Percentiles rank a stretch among this genome's conserved stretches.
These are phyloP conservation scores for Drosophila nigrodunni DNA, from an alignment of 1,140 invertebrate genomes.

Conservation along the genomic window DNA sequence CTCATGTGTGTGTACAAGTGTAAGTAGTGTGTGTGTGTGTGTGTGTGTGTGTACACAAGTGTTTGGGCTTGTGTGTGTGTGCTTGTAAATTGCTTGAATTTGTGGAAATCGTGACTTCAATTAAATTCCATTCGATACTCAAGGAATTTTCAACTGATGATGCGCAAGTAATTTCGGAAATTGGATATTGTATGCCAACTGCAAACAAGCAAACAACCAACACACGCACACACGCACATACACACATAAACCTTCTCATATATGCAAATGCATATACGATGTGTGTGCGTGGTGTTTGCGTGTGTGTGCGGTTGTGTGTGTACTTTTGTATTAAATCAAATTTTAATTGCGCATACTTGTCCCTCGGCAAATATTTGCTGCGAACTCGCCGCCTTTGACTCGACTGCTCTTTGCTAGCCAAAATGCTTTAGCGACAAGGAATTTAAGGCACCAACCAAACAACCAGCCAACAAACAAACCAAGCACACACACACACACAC, in stretches of 20 bases:
- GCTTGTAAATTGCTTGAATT: constrained; percentile 75
- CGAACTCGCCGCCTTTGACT: constrained; percentile 77
- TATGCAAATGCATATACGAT: constrained; percentile 10
- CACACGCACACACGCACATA: constrained; percentile 47
- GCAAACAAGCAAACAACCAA: constrained; percentile 61
- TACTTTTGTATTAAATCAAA: constrained; percentile 81
- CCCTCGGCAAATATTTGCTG: constrained; percentile 79
- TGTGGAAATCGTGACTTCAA: constrained; percentile 82
- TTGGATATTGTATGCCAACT: constrained; percentile 78
- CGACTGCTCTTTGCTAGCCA: constrained; percentile 39
- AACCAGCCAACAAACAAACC: constrained; percentile 25
- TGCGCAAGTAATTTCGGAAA: constrained; percentile 82
- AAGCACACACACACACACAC: constrained; percentile 20
- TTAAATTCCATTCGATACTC: constrained; percentile 84
- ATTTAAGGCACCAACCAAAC: constrained; percentile 67
- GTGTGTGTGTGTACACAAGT: constrained; percentile 15
- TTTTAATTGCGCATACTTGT: constrained; percentile 84
- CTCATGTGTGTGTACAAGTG: constrained; percentile 29
- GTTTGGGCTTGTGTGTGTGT: constrained; percentile 16
- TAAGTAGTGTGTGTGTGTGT: constrained; percentile 11
- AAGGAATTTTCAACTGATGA: constrained; percentile 80
- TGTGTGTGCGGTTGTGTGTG: constrained; percentile 43
- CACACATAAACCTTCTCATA: not conserved
- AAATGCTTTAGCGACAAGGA: constrained; percentile 76
- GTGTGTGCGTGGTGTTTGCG: constrained; percentile 2